Conservation (phyloP, 2,797 vertebrate genomes). For the Thalassophryne amazonica region DNA sequence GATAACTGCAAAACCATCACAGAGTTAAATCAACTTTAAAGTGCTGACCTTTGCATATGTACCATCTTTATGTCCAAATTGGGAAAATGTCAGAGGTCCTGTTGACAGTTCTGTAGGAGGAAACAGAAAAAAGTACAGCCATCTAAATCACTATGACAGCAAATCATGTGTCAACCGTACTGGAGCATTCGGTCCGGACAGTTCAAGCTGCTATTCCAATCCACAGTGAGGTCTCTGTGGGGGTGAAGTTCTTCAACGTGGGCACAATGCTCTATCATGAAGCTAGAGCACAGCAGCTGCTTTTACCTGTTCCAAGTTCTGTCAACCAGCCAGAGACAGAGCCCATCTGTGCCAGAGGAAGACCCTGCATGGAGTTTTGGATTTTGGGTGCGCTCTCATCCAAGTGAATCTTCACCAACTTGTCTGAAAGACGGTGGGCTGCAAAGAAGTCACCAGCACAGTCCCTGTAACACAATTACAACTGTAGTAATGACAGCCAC, state of each 20-base stretch:
- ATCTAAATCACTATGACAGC: too few species aligned
- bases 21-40: too few species aligned
- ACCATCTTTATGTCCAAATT: conserved; percentile 64
- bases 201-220: too few species aligned
- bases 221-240: background rate
- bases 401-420: conserved; percentile 68
- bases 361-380: conserved; percentile 8
- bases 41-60: conserved; percentile 71
- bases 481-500: background rate
- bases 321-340: conserved; percentile 28
- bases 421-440: conserved; percentile 67
- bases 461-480: conserved; percentile 53
- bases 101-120: conserved; percentile 77
- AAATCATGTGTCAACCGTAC: too few species aligned
- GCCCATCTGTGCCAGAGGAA: conserved; percentile 13
- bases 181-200: too few species aligned
- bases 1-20: too few species aligned
- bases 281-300: background rate
- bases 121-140: background rate
- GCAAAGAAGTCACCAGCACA: conserved; percentile 73
- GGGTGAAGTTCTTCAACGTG: too few species aligned
- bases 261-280: background rate
- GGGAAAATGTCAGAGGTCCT: conserved; percentile 72
- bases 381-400: conserved; percentile 62
- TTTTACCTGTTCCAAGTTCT: conserved; percentile 61